phyloP scores from a whole-genome alignment of 1,140 invertebrate genomes.

The Dysdera silvatica region DNA sequence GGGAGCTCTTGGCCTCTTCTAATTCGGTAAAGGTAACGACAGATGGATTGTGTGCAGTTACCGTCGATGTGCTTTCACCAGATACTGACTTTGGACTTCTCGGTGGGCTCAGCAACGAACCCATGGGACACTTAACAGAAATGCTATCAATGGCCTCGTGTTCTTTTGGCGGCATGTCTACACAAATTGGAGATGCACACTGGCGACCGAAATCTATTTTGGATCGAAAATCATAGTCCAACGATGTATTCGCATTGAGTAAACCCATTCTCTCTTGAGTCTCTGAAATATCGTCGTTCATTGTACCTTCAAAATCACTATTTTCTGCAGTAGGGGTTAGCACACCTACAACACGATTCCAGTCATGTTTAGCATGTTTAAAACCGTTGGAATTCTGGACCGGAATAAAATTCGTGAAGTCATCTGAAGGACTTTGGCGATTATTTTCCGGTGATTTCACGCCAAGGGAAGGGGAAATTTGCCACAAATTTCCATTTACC shows the following conservation, averaged over 20 bases:
- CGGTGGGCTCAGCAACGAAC: not conserved
- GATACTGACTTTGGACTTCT: not conserved
- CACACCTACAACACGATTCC: too few species aligned
- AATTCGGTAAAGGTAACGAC: not conserved
- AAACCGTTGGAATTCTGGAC: too few species aligned
- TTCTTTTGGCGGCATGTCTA: not conserved
- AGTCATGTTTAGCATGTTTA: too few species aligned
- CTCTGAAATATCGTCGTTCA: not conserved
- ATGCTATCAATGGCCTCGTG: not conserved
- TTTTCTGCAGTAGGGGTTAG: too few species aligned
- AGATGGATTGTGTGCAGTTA: not conserved
- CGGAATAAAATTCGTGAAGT: too few species aligned
- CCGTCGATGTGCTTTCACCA: not conserved
- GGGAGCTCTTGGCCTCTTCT: not conserved
- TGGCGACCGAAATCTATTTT: not conserved
- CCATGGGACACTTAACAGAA: not conserved
- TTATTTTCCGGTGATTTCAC: too few species aligned
- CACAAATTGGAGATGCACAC: not conserved
- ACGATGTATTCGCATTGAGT: conserved; percentile 3
- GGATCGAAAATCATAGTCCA: not conserved
- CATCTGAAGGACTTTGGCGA: too few species aligned
- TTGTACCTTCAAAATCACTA: too few species aligned
- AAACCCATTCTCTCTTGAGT: conserved; percentile 4
- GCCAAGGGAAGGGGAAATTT: too few species aligned
- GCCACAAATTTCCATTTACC: too few species aligned